Evolutionary conservation across 2,888 invertebrate genomes (phyloP).

Genomic region (Peribatodes rhomboidaria): DNA sequence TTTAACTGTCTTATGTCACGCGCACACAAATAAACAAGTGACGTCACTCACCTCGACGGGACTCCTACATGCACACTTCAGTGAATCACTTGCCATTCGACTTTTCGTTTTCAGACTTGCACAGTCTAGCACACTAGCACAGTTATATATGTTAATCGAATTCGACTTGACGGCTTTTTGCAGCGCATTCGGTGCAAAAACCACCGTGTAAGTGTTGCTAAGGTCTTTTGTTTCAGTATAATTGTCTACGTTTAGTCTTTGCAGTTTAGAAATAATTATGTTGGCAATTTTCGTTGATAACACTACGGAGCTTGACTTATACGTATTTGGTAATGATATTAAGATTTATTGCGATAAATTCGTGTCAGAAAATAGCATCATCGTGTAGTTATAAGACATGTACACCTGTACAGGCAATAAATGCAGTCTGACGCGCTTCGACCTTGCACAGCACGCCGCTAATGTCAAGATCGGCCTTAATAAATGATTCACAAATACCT

Average conservation of each 20-base stretch:
- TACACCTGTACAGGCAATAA: too few relatives aligned
- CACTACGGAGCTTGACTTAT: too few relatives aligned
- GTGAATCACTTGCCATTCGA: slow-evolving; percentile 12
- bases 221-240: background rate
- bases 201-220: slow-evolving; percentile 2
- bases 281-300: background rate
- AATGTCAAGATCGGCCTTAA: slow-evolving; percentile 5
- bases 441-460: background rate
- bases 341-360: too few relatives aligned
- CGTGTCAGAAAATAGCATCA: background rate
- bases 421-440: background rate
- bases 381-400: too few relatives aligned
- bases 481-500: slow-evolving; percentile 2
- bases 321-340: too few relatives aligned
- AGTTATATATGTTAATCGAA: slow-evolving; percentile 31
- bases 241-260: too few relatives aligned
- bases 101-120: slow-evolving; percentile 21
- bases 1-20: slow-evolving; percentile 11
- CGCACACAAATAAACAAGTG: slow-evolving; percentile 24
- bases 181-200: slow-evolving; percentile 17
- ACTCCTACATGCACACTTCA: slow-evolving; percentile 8
- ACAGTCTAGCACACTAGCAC: slow-evolving; percentile 1
- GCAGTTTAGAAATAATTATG: too few relatives aligned
- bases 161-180: slow-evolving; percentile 27
- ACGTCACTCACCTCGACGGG: slow-evolving; percentile 11